Evolutionary conservation across 2,797 vertebrate genomes (phyloP).

Genomic region (Poeciliopsis presidionis): DNA sequence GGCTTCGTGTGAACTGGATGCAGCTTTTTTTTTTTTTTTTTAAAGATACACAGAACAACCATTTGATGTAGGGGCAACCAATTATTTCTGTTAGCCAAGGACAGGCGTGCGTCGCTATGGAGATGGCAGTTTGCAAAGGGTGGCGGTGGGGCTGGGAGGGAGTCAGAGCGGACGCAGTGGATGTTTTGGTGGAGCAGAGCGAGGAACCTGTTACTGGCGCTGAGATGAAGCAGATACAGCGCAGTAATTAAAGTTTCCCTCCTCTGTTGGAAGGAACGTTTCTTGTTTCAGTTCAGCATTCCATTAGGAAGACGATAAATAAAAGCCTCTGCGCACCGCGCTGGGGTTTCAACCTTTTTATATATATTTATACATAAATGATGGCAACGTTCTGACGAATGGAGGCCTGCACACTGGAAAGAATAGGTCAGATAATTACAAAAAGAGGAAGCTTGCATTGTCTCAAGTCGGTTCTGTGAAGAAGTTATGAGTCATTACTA

Average conservation of each 20-base stretch:
- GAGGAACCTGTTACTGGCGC: neutral
- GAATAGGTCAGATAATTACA: neutral
- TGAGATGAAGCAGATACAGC: neutral
- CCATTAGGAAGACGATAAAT: slow-evolving; percentile 1
- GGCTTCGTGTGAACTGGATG: slow-evolving; percentile 59
- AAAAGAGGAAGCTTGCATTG: neutral
- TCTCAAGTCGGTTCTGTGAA: neutral
- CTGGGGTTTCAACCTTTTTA: neutral
- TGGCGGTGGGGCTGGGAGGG: neutral
- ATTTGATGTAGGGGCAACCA: slow-evolving; percentile 51
- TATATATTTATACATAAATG: too few species aligned
- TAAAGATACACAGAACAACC: slow-evolving; percentile 59
- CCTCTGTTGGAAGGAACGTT: neutral
- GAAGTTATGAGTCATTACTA: neutral
- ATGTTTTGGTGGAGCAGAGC: slow-evolving; percentile 19
- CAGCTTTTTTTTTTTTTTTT: slow-evolving; percentile 43
- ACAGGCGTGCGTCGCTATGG: slow-evolving; percentile 49
- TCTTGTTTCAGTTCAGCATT: neutral
- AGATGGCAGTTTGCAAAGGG: slow-evolving; percentile 40
- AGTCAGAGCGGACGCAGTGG: slow-evolving; percentile 19
- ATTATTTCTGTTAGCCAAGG: slow-evolving; percentile 37
- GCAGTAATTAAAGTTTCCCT: neutral
- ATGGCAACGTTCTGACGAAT: neutral
- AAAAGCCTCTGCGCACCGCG: neutral
- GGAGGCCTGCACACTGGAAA: neutral